Conservation (phyloP, 2,888 invertebrate species). For the Gryllus longicercus region DNA sequence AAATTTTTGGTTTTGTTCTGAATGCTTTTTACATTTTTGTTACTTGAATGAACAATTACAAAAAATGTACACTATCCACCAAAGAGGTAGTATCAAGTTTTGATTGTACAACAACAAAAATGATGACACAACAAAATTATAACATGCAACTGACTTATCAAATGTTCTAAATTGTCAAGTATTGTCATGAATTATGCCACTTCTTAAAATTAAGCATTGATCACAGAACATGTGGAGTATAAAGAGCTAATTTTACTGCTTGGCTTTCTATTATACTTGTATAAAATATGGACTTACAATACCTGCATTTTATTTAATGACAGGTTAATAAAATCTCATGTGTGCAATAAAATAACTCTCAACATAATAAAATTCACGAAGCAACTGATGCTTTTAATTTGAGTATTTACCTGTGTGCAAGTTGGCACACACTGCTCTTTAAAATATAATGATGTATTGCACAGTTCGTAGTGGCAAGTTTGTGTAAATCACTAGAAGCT, state of each 20-base stretch:
- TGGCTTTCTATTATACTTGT: not conserved
- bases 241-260: not conserved
- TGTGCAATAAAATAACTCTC: not conserved
- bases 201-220: not conserved
- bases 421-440: too few relatives aligned
- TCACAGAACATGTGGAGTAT: conserved; percentile 17
- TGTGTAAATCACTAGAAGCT: not conserved
- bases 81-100: too few relatives aligned
- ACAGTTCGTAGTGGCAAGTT: not conserved
- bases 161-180: not conserved
- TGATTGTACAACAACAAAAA: too few relatives aligned
- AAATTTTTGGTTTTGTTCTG: not conserved
- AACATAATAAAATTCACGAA: not conserved
- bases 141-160: not conserved
- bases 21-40: not conserved
- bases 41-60: not conserved
- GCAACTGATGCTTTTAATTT: conserved; percentile 5
- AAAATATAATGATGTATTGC: not conserved
- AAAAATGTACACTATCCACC: too few relatives aligned
- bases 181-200: not conserved
- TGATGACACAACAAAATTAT: too few relatives aligned
- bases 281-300: not conserved
- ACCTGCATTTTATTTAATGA: not conserved
- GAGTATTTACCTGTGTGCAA: not conserved
- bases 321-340: not conserved